Percentiles rank a stretch among this genome's conserved stretches.
phyloP scores from a whole-genome alignment of 2,113 vertebrate species.

The Kobus ellipsiprymnus region DNA sequence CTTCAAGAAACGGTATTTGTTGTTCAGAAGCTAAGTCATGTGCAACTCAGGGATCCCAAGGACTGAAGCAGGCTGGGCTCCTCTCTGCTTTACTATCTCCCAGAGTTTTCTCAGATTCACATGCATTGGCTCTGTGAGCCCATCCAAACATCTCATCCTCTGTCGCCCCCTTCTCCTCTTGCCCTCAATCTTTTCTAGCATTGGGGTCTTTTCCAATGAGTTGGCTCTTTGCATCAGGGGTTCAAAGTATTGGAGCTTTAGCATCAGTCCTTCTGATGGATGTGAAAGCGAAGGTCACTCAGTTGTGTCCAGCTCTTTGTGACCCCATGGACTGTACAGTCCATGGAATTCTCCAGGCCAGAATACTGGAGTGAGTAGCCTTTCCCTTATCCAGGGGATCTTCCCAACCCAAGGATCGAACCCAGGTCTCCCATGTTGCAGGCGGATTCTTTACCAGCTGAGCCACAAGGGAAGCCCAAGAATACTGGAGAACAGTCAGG shows the following conservation, averaged over 20 bases:
- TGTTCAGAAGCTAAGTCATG: not conserved
- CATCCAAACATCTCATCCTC: not conserved
- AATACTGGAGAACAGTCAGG: not conserved
- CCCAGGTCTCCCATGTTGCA: not conserved
- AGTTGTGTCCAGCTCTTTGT: not conserved
- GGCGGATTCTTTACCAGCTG: not conserved
- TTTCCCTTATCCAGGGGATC: not conserved
- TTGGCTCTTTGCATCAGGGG: not conserved
- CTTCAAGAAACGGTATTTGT: not conserved
- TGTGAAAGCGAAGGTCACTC: not conserved
- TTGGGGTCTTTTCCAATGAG: not conserved
- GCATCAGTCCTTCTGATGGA: not conserved
- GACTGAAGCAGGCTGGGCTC: not conserved
- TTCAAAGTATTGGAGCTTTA: not conserved
- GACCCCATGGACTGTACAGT: not conserved
- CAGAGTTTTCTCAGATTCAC: not conserved
- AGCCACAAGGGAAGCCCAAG: not conserved
- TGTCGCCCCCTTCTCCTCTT: not conserved
- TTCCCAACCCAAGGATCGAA: not conserved
- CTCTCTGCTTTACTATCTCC: not conserved
- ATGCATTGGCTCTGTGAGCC: not conserved
- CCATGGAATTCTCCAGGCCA: not conserved
- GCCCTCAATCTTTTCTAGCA: not conserved
- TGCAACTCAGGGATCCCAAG: not conserved
- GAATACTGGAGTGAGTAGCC: not conserved